A percentile compares a stretch with the other conserved stretches of the same genome.
phyloP scores from a whole-genome alignment of 1,140 invertebrate species.

The Aphaenogaster floridana region DNA sequence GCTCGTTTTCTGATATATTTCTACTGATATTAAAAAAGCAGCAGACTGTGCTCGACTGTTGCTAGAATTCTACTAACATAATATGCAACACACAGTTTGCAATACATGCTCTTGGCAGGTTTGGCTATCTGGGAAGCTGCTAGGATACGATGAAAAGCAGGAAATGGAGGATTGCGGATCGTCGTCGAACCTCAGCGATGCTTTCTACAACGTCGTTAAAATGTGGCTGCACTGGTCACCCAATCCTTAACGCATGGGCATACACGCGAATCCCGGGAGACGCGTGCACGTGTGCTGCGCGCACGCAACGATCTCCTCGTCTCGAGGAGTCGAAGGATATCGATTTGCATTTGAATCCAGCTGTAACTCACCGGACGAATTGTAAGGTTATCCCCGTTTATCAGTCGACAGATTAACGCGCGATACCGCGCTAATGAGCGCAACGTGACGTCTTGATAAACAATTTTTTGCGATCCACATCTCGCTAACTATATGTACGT shows the following conservation, averaged over 20 bases:
- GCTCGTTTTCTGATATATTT: too few relatives aligned
- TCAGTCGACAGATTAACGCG: constrained; percentile 1
- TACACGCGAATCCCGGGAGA: too few relatives aligned
- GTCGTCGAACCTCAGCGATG: constrained; percentile 89
- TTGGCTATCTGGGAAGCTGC: constrained; percentile 78
- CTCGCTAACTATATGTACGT: neutral
- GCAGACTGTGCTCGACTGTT: too few relatives aligned
- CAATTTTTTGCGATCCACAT: constrained; percentile 8
- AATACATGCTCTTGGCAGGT: too few relatives aligned
- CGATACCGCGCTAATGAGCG: neutral
- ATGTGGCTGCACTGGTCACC: constrained; percentile 88
- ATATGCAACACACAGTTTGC: too few relatives aligned
- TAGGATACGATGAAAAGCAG: constrained; percentile 83
- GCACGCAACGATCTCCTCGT: neutral
- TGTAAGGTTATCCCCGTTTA: constrained; percentile 22
- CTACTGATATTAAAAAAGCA: too few relatives aligned
- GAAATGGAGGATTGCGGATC: constrained; percentile 89
- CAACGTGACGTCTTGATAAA: constrained; percentile 27
- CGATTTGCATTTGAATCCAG: constrained; percentile 17
- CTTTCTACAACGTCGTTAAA: constrained; percentile 88
- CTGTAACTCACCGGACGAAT: neutral
- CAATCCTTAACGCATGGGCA: constrained; percentile 45
- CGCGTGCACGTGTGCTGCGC: neutral
- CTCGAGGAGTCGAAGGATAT: neutral
- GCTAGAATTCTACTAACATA: too few relatives aligned